Conservation (phyloP, 2,797 vertebrate genomes). For the Sebastiscus tertius region DNA sequence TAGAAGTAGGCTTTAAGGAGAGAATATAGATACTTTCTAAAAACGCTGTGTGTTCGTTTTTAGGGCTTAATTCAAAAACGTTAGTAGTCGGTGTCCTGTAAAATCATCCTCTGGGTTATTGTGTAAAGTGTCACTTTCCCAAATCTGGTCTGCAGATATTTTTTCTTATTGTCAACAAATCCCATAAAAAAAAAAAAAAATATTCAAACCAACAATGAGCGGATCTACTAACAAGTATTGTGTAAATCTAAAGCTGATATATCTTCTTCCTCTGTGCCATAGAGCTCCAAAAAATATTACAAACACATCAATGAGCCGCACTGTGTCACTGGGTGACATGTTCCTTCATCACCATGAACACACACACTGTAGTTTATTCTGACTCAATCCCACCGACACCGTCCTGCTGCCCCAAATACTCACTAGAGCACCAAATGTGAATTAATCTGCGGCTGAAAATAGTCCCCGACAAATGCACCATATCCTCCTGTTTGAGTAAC, state of each 20-base stretch:
- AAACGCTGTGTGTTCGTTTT: slow-evolving; percentile 17
- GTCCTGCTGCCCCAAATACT: background rate
- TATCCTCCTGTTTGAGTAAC: background rate
- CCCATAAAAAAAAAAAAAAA: slow-evolving; percentile 14
- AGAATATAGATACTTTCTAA: slow-evolving; percentile 24
- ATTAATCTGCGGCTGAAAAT: background rate
- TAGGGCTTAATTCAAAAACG: slow-evolving; percentile 20
- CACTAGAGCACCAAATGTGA: background rate
- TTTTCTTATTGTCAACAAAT: slow-evolving; percentile 41
- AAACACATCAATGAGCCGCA: background rate
- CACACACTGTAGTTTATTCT: background rate
- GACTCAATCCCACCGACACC: background rate
- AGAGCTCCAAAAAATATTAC: background rate
- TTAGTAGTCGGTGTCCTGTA: slow-evolving; percentile 42
- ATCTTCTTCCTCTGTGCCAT: background rate
- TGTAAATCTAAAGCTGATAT: background rate
- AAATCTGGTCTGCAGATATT: slow-evolving; percentile 25
- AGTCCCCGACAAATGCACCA: background rate
- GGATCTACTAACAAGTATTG: background rate
- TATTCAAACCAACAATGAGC: background rate
- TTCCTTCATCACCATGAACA: background rate
- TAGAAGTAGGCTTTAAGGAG: slow-evolving; percentile 40
- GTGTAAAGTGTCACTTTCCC: slow-evolving; percentile 42
- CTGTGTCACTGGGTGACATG: background rate
- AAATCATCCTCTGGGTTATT: slow-evolving; percentile 40